Percentiles rank a stretch among this genome's conserved stretches.
Evolutionary conservation across 1,140 invertebrate genomes (phyloP).

Genomic region (Ctenoplectra terminalis): DNA sequence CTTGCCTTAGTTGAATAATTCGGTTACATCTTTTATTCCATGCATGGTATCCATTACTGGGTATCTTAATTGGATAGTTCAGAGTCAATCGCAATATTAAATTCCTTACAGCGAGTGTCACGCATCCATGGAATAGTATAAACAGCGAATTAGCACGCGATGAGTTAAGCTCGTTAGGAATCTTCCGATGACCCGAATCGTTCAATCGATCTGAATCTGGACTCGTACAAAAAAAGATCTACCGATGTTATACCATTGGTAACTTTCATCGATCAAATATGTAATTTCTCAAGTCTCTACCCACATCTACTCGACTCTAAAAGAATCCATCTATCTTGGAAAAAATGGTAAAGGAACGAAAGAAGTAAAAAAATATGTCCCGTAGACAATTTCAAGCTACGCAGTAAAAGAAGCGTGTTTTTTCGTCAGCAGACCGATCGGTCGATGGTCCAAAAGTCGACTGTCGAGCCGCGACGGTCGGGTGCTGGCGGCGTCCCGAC

Average conservation of each 20-base stretch:
- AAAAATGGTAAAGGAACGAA: no score
- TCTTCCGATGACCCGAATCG: not conserved
- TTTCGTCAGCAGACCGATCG: slow-evolving; percentile 49
- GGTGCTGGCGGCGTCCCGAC: slow-evolving; percentile 66
- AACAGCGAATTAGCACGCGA: not conserved
- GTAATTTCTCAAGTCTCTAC: no score
- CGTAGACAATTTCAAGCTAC: no score
- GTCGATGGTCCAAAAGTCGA: slow-evolving; percentile 78
- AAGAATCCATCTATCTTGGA: no score
- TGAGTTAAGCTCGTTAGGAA: not conserved
- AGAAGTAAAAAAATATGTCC: no score
- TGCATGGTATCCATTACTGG: not conserved
- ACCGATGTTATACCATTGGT: no score
- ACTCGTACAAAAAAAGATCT: no score
- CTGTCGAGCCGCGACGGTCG: slow-evolving; percentile 68
- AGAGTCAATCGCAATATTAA: slow-evolving; percentile 23
- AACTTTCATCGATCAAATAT: no score
- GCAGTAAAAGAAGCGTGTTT: not conserved
- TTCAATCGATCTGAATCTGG: not conserved
- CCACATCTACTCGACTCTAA: no score
- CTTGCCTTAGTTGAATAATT: not conserved
- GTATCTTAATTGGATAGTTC: slow-evolving; percentile 5
- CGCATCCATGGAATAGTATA: not conserved
- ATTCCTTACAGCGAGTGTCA: not conserved
- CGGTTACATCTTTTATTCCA: slow-evolving; percentile 4